Conservation (phyloP, 1,140 invertebrate species). For the Lasaia peninsularis region DNA sequence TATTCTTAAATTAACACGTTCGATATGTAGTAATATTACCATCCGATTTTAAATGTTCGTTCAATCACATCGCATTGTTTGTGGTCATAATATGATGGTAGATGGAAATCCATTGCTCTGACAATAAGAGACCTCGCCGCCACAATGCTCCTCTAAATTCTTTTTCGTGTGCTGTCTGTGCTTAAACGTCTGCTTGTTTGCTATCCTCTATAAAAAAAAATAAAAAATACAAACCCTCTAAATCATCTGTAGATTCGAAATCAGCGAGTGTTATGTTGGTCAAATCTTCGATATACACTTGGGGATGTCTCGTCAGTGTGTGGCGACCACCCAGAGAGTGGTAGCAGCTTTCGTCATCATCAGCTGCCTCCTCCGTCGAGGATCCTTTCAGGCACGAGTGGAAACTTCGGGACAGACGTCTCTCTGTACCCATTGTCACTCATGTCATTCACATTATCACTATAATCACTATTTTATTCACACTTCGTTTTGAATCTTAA, state of each 20-base stretch:
- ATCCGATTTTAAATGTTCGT: too few species aligned
- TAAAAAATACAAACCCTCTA: conserved; percentile 58
- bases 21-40: too few species aligned
- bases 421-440: conserved; percentile 79
- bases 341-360: conserved; percentile 67
- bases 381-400: conserved; percentile 82
- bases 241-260: conserved; percentile 58
- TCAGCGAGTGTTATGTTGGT: conserved; percentile 60
- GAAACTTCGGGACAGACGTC: conserved; percentile 81
- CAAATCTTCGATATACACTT: conserved; percentile 65
- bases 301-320: conserved; percentile 55
- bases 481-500: not conserved
- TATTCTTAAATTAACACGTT: too few species aligned
- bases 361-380: conserved; percentile 78
- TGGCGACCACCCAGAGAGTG: conserved; percentile 65
- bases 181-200: too few species aligned
- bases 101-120: too few species aligned
- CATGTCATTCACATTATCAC: conserved; percentile 63
- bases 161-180: too few species aligned
- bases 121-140: too few species aligned
- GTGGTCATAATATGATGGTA: too few species aligned
- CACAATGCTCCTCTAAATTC: too few species aligned
- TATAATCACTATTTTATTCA: too few species aligned
- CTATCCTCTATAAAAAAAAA: too few species aligned
- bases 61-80: too few species aligned